Base-by-base conservation (phyloP, 1,140 invertebrate species). In the Leptopilina clavipes region DNA sequence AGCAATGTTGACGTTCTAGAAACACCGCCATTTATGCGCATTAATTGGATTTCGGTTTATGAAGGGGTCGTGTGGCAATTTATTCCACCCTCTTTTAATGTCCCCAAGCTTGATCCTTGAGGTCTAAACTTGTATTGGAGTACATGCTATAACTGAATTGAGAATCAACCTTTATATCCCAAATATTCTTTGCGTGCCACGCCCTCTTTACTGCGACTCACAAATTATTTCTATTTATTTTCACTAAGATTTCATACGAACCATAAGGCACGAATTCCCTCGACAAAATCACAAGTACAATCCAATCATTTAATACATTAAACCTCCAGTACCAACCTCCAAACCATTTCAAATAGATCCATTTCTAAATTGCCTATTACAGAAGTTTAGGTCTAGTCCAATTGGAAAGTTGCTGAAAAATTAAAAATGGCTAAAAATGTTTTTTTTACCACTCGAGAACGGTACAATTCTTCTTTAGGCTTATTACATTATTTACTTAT, bases 71-170 rank as follows among this genome's bases (percentile, higher is more conserved):
- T 40, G 22, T 3, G 25, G 59, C 59, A 65, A 65, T 65, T 37
- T 65, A 65, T 65, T 65, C 22, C 59, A 65, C 59, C 59, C 59
- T 65, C 59, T 31, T 37, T 65, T 31, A 11, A 65, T 65, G 25
- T 65, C 59, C 25, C 59, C 25, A 31, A 37, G 12, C 59, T 65
- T 65, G 22, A 31, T 65, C 22, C 59, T 65, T 65, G 59, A 65
- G 59, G 37, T 40, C 37, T 65, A 14, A 37, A 31, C 48, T 48
- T 48, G 56, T 65, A 9, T 25, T 25, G 22, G 56, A 65, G 56
- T 12, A 22, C 25, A 65, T 65, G 54, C 8, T 6, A 9, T 59
- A 14, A 25, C 59, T 31, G 14, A 31, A 65, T 65, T 65, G 59
- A 10, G 59, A 65, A 65, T 65, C 19, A 65, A n/a, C 11, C 59